Evolutionary conservation across 1,140 invertebrate genomes (phyloP), one percentile per base, ranked within the genome.

Genomic region (Conus betulinus): DNA sequence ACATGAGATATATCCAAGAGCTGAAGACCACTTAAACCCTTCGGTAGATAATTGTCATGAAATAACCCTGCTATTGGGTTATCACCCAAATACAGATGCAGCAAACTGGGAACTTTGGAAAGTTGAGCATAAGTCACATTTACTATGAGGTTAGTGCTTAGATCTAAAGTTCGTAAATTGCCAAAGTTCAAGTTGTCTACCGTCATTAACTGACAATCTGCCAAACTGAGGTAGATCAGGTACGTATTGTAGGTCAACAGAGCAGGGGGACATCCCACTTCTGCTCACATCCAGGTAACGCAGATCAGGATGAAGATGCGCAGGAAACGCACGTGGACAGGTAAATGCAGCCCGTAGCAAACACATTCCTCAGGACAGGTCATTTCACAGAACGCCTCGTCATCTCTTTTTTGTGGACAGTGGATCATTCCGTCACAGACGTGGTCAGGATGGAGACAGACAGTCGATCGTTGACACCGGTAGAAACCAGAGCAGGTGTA

Each of bases 321-420:
- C 55, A n/a, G 27, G 20, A 20, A 88, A 79, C 5, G 76, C 17
- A 25, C 57, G 51, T 11, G 51, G 23, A 25, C 88, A 89, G 17
- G 27, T 74, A 53, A 87, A 71, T 5, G 84, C 67, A 25, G 60
- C 57, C 78, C 85, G 51, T 25, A 39, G 60, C 85, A 90, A 10
- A 63, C 23, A 51, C 88, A 90, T 52, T 27, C 71, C 93, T 57
- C 91, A 94, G 84, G 84, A 71, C 84, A 85, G n/a, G 25, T 17
- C 55, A 85, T 13, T 17, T 86, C n/a, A 83, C 87, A 90, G 27
- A 89, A 87, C 63, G 27, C 39, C 57, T 89, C 88, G n/a, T 91
- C 85, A 52, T 89, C 88, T 63, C 57, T 52, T 63, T 27, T 87
- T 71, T 53, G 87, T 87, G 86, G 82, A 89, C 55, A 89, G 67